Evolutionary conservation across 1,140 invertebrate genomes (phyloP).

Genomic region (Meloidogyne exigua): DNA sequence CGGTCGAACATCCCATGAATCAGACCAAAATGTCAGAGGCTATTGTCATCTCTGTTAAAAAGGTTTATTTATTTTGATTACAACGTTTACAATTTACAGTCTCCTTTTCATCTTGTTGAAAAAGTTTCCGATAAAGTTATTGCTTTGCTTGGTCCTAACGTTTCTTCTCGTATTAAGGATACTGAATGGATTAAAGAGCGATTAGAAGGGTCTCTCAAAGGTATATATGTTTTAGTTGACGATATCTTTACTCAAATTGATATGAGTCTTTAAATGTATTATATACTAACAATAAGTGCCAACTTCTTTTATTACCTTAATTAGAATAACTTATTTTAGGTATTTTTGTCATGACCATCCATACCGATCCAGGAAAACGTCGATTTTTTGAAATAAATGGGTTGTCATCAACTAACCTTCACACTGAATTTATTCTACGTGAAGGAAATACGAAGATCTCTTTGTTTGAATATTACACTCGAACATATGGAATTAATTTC

Average conservation of each 20-base stretch:
- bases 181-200: slow-evolving; percentile 1
- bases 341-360: not conserved
- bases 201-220: not conserved
- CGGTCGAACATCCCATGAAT: not conserved
- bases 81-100: not conserved
- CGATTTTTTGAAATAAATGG: not conserved
- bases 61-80: not conserved
- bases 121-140: not conserved
- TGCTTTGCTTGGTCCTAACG: not conserved
- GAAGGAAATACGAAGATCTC: not conserved
- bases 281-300: too few relatives aligned
- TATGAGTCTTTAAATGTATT: not conserved
- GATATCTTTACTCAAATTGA: too few relatives aligned
- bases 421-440: not conserved
- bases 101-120: slow-evolving; percentile 3
- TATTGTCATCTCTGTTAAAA: slow-evolving; percentile 7
- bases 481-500: not conserved
- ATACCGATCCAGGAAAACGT: not conserved
- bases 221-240: not conserved
- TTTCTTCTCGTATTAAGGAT: not conserved
- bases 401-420: not conserved
- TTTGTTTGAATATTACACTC: slow-evolving; percentile 5
- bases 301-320: too few relatives aligned
- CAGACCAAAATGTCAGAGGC: not conserved
- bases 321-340: slow-evolving; percentile 9